Base-by-base conservation (phyloP, 2,797 vertebrate genomes). In the Discoglossus pictus region DNA sequence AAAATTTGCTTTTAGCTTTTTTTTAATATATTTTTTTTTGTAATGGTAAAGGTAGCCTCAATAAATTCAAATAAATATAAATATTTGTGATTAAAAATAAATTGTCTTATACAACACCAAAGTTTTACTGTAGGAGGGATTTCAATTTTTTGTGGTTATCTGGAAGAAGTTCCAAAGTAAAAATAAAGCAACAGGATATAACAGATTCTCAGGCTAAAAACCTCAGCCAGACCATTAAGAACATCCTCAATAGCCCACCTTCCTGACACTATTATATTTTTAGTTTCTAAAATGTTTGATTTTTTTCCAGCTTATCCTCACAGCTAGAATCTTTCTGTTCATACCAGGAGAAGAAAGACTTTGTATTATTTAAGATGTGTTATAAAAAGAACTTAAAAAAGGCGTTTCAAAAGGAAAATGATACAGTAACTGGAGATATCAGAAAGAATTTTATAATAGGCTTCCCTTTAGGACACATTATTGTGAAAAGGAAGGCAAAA, bases 301-400 rank as follows among this genome's bases (percentile, higher is more conserved):
- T 60, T 50, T 60, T 21, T 60, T 60, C 38, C 65, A 43, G 65
- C 56, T 58, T 63, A 42, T 51, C 15, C 44, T 31, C 56, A 61
- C 11, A 46, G 15, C 25, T 27, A 31, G 42, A 62, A 47, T 15
- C 66, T 39, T 40, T 62, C 18, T 70, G 51, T 48, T 70, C 67
- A 34, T 48, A 55, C 59, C 34, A 59, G 4, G 42, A 70, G 43
- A 68, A 68, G 40, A 70, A 70, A 56, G 43, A 16, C 21, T 54
- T 53, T 11, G 34, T 47, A 55, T 70, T 62, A 70, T 70, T 44
- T 39, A 54, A 68, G 66, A 54, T 36, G 52, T 50, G 50, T 47
- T 51, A 52, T 44, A 61, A 61, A 53, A 60, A 36, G 46, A 42
- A 40, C 64, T 40, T 50, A 36, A 18, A 44, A 48, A 53, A 38